phyloP scores from a whole-genome alignment of 2,797 vertebrate species.

The Aphelocoma californica region DNA sequence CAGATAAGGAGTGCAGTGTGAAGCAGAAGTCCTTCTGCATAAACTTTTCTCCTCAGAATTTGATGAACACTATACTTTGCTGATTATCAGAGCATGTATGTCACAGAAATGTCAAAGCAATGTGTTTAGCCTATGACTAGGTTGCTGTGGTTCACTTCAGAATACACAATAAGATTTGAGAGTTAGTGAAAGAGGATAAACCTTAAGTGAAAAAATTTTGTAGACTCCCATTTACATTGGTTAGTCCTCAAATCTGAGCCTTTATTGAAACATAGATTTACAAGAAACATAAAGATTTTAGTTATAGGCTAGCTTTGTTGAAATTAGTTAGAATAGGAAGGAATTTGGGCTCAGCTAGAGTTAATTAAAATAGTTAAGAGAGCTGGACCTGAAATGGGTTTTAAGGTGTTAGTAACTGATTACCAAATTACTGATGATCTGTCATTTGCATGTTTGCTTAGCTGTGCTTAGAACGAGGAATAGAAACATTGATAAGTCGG shows the following conservation, averaged over 20 bases:
- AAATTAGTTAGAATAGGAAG: no score
- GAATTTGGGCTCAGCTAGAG: no score
- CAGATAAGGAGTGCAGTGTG: rapidly evolving
- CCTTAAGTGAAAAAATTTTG: neutral
- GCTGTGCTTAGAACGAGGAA: no score
- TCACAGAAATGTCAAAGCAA: neutral
- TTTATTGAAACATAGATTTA: neutral
- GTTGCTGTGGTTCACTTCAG: neutral
- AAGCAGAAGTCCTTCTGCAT: neutral
- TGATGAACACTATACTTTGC: rapidly evolving
- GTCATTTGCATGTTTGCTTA: no score
- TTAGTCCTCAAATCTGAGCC: neutral
- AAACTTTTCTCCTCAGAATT: neutral
- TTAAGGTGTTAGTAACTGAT: no score
- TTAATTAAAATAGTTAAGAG: no score
- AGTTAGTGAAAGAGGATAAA: neutral
- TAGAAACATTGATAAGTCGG: no score
- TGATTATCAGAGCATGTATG: neutral
- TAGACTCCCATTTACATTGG: neutral
- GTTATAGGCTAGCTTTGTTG: no score
- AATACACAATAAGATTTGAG: neutral
- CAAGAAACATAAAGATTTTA: no score
- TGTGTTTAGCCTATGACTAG: neutral
- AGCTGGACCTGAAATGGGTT: no score
- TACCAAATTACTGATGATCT: no score